A percentile compares a stretch with the other conserved stretches of the same genome.
These are phyloP conservation scores for Griposia aprilina DNA, from an alignment of 2,888 invertebrate genomes.

Conservation along the genomic window DNA sequence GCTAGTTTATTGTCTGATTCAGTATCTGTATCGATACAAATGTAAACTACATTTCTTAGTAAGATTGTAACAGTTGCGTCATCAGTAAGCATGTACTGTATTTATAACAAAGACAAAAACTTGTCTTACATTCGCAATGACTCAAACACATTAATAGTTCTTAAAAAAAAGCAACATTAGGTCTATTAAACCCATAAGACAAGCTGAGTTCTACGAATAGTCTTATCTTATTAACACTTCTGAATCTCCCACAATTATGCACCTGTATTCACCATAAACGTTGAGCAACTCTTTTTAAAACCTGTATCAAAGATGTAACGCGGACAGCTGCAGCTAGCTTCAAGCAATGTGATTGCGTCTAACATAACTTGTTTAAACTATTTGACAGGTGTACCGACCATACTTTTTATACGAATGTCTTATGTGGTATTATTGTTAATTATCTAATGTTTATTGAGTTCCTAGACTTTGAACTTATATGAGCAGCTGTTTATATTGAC, in stretches of 20 bases:
- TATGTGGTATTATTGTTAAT: constrained; percentile 46
- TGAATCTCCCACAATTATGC: constrained; percentile 54
- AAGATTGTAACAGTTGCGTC: constrained; percentile 22
- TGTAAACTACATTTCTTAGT: not conserved
- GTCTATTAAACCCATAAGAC: constrained; percentile 41
- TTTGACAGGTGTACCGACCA: constrained; percentile 58
- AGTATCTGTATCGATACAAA: constrained; percentile 8
- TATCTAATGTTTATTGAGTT: constrained; percentile 35
- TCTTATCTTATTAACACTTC: constrained; percentile 61
- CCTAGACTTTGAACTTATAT: constrained; percentile 11
- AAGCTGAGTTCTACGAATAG: constrained; percentile 45
- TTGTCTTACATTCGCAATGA: constrained; percentile 39
- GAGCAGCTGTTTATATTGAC: constrained; percentile 20
- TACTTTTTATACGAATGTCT: constrained; percentile 51
- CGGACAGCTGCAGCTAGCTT: constrained; percentile 49
- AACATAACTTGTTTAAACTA: constrained; percentile 58
- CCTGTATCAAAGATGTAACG: constrained; percentile 60
- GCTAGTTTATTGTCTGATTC: constrained; percentile 14
- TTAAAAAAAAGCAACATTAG: constrained; percentile 25
- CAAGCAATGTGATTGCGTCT: constrained; percentile 68
- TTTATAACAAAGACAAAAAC: constrained; percentile 5
- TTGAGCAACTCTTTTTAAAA: constrained; percentile 59
- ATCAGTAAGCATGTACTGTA: not conserved
- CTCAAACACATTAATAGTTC: constrained; percentile 20
- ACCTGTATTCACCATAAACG: constrained; percentile 50